Evolutionary conservation across 2,888 invertebrate species (phyloP), one percentile per base, ranked within the genome.

Genomic region (Craniophora ligustri): DNA sequence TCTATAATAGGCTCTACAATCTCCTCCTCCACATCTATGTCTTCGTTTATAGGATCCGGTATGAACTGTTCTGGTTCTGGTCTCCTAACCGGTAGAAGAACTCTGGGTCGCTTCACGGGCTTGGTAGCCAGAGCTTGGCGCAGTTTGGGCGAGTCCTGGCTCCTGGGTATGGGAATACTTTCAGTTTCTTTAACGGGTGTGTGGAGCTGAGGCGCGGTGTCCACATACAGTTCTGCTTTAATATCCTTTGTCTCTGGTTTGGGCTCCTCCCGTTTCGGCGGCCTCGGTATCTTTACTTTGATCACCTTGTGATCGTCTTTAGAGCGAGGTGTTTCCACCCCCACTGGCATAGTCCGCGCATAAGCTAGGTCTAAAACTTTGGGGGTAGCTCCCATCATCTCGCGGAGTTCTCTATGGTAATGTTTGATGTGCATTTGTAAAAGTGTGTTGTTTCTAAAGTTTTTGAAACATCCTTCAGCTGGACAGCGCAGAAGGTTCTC

Each of bases 351-450:
- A 0, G 97, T 96, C 65, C 98, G 94, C 0, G 97, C 97, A 67
- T 96, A 96, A 0, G 98, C 98, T 57, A 98, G 87, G 83, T 98
- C 98, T 14, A 97, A 95, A 50, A 98, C 98, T 86, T 98, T 98
- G 0, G 98, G 97, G 0, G 97, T 97, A 0, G 95, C 95, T 2
- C 97, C 97, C 66, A 97, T 89, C 84, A 95, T 82, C 57, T 96
- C 95, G 1, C 95, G 95, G 54, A 97, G 94, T 66, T 97, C 97
- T 1, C 96, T 95, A 87, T 98, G 99, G 86, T 98, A 98, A 85
- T 99, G 98, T 79, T 98, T 98, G 32, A 98, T 96, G 83, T 99
- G 99, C 95, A 98, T 98, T 89, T 97, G 96, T 6, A 99, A 91
- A 41, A 98, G 94, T 62, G 97, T 98, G 81, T 98, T 98, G 81